Conservation (phyloP, 1,140 invertebrate genomes). For the Anoplophora glabripennis region DNA sequence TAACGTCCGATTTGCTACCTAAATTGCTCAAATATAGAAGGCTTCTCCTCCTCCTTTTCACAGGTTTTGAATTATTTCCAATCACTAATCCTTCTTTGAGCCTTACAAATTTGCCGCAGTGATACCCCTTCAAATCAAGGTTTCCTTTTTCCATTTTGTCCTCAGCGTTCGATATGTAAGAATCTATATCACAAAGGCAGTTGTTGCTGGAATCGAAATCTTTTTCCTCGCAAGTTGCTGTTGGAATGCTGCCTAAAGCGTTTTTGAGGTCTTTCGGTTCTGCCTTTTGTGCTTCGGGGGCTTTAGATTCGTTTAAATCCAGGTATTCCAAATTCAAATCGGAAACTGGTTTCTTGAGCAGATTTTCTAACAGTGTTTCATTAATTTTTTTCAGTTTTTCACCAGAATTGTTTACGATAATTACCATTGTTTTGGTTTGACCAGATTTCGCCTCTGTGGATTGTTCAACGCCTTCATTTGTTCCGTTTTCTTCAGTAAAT, state of each 20-base stretch:
- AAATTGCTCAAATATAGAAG: slow-evolving; percentile 14
- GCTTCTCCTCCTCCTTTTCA: slow-evolving; percentile 11
- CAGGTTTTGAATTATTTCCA: background rate
- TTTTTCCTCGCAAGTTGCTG: background rate
- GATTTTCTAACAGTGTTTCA: slow-evolving; percentile 12
- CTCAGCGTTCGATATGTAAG: background rate
- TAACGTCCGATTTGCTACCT: background rate
- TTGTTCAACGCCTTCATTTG: too few relatives aligned
- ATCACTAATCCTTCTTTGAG: slow-evolving; percentile 13
- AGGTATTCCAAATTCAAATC: slow-evolving; percentile 19
- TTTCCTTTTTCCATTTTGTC: background rate
- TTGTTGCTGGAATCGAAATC: slow-evolving; percentile 16
- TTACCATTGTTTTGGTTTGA: slow-evolving; percentile 13
- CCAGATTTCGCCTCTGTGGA: too few relatives aligned
- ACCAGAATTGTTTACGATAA: slow-evolving; percentile 20
- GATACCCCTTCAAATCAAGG: background rate
- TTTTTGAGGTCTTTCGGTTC: background rate
- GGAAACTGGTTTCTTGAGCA: slow-evolving; percentile 8
- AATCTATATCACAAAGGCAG: slow-evolving; percentile 18
- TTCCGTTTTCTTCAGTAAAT: too few relatives aligned
- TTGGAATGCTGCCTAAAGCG: too few relatives aligned
- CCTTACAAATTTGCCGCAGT: slow-evolving; percentile 14
- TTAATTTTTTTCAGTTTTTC: slow-evolving; percentile 15
- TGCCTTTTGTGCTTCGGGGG: background rate
- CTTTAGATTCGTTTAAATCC: slow-evolving; percentile 7